Evolutionary conservation across 2,797 vertebrate genomes (phyloP), one percentile per base, ranked within the genome.

Genomic region (Anniella stebbinsi): DNA sequence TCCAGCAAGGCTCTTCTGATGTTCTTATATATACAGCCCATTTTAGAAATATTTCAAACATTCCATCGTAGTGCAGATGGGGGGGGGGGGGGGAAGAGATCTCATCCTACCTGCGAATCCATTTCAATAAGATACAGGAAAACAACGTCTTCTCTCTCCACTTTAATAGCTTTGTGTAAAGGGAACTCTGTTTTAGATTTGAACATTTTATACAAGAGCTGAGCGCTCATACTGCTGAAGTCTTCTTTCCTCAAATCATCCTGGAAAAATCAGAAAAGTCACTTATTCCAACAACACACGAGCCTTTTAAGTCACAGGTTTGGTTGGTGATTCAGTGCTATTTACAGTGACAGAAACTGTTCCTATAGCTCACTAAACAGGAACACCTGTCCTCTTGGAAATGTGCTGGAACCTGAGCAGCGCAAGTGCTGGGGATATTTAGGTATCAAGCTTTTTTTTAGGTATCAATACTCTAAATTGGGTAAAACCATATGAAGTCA

Each of bases 101-200:
- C 77, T 51, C 82, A 89, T 1, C 54, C 3, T 97, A 99, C 99
- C 98, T 99, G 98, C 0, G 99, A 98, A 92, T 99, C 99, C 99
- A 99, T 99, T 96, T 99, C 99, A 60, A 99, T 99, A 60, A 99
- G 98, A 94, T 98, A 99, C 82, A 99, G 97, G 96, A 99, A 99
- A 90, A 99, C 97, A 45, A 99, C 99, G 76, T 99, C 99, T 96
- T 99, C 99, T 92, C 99, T 96, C 94, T 99, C 99, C 48, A 99
- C 98, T 97, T 98, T 99, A 95, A 99, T 99, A 91, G 99, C 99
- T 97, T 99, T 99, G 95, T 99, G 99, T 86, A 99, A 97, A 28
- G 99, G 98, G 94, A 97, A 99, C 88, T 99, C 98, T 0, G 99
- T 99, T 97, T 99, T 99, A 5, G 99, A 99, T 93, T 99, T 99